phyloP scores from a whole-genome alignment of 2,113 vertebrate species.

The Calidris pugnax region DNA sequence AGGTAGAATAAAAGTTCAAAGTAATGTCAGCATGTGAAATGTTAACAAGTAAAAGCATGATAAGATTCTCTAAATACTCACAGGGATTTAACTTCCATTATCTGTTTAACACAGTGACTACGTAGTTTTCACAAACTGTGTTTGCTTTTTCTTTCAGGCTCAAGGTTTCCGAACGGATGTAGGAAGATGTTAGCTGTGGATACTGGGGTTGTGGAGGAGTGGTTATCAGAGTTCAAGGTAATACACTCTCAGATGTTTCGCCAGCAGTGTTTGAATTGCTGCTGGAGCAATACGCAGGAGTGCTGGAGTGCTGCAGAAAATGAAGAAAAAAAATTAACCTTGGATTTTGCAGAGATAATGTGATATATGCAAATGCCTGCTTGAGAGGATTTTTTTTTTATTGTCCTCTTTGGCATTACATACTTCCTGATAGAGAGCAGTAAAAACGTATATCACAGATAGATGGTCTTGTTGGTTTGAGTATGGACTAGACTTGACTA shows the following conservation, averaged over 20 bases:
- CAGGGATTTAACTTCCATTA: background rate
- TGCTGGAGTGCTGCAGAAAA: background rate
- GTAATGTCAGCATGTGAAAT: background rate
- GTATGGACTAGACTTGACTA: background rate
- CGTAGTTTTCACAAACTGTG: background rate
- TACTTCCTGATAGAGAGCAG: background rate
- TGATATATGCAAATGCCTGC: background rate
- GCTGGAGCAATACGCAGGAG: background rate
- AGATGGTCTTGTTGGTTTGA: background rate
- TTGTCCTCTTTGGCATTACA: background rate
- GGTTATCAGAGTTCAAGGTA: conserved; percentile 99
- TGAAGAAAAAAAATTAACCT: background rate
- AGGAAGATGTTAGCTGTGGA: conserved; percentile 96
- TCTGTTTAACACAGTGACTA: background rate
- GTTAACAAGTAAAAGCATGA: background rate
- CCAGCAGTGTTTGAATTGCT: background rate
- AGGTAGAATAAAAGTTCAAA: conserved; percentile 45
- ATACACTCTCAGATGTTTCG: background rate
- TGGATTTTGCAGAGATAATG: background rate
- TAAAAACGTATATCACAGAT: background rate
- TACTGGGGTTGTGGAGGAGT: conserved; percentile 95
- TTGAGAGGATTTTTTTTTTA: background rate
- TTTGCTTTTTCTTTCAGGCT: conserved; percentile 68
- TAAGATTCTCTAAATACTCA: background rate
- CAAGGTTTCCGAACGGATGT: conserved; percentile 78